Evolutionary conservation across 37 sponge, comb jelly and placozoan species (phyloP).

Genomic region (Beroe ovata): DNA sequence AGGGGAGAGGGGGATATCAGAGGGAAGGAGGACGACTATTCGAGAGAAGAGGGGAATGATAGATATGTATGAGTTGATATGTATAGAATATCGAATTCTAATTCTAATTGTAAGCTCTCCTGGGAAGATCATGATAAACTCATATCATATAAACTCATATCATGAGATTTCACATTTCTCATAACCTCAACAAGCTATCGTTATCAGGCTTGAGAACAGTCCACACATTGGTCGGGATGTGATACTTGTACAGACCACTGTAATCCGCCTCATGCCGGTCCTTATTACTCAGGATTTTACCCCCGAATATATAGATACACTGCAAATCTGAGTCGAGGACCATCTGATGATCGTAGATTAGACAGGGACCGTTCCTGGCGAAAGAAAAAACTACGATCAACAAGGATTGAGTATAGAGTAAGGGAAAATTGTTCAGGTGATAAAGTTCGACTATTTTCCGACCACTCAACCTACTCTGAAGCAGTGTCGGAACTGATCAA

Average conservation of each 20-base stretch:
- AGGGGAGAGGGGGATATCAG: no score
- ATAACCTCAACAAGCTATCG: constrained; percentile 24
- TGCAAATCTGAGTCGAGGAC: constrained; percentile 70
- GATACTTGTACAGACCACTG: constrained; percentile 68
- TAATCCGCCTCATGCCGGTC: constrained; percentile 12
- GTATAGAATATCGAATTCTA: no score
- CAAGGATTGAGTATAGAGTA: not conserved
- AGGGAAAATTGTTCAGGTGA: not conserved
- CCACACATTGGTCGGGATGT: constrained; percentile 68
- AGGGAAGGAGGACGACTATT: no score
- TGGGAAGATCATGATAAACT: no score
- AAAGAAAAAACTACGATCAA: not conserved
- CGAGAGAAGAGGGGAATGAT: no score
- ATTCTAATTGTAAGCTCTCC: no score
- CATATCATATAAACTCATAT: no score
- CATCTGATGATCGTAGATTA: constrained; percentile 89
- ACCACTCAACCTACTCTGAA: constrained; percentile 50
- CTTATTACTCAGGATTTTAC: constrained; percentile 68
- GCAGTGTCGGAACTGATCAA: constrained; percentile 67
- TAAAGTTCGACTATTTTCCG: not conserved
- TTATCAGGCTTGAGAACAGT: constrained; percentile 62
- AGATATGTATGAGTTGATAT: no score
- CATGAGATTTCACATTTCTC: no score
- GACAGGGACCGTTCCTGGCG: constrained; percentile 73
- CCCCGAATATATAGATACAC: constrained; percentile 82